A percentile compares a stretch with the other conserved stretches of the same genome.
These are phyloP conservation scores for Ptyas mucosa DNA, from an alignment of 2,113 vertebrate species.

Conservation along the genomic window DNA sequence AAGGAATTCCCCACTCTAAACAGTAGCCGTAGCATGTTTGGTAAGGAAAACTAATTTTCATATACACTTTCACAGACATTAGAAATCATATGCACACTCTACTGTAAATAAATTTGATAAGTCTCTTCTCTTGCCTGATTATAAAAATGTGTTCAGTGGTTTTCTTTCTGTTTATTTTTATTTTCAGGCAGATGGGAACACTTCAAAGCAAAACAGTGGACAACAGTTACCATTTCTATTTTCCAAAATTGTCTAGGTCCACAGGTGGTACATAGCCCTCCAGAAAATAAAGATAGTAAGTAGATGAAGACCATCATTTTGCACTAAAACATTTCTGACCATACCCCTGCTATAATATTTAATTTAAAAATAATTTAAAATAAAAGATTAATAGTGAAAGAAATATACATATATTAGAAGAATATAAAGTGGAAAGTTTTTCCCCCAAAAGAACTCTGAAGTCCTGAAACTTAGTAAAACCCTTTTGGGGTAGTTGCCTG, in stretches of 20 bases:
- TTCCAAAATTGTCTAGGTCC: neutral
- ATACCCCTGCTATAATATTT: neutral
- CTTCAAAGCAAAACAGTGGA: neutral
- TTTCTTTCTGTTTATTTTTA: neutral
- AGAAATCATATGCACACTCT: constrained; percentile 24
- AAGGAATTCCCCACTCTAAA: neutral
- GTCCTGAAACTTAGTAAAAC: neutral
- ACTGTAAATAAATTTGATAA: neutral
- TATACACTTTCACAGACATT: constrained; percentile 8
- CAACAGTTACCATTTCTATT: neutral
- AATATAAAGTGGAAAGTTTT: constrained; percentile 21
- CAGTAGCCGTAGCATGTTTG: neutral
- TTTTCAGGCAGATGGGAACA: neutral
- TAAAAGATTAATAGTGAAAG: neutral
- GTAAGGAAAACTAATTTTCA: neutral
- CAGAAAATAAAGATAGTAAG: neutral
- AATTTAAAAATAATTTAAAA: neutral
- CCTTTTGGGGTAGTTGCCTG: too few relatives aligned
- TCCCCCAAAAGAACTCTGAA: constrained; percentile 4
- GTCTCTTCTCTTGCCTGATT: neutral
- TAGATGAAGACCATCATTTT: neutral
- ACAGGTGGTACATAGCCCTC: neutral
- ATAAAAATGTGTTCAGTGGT: neutral
- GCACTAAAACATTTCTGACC: neutral
- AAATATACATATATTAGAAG: neutral